A percentile compares a stretch with the other conserved stretches of the same genome.
Evolutionary conservation across 2,113 vertebrate species (phyloP).

Genomic region (Thryonomys swinderianus): DNA sequence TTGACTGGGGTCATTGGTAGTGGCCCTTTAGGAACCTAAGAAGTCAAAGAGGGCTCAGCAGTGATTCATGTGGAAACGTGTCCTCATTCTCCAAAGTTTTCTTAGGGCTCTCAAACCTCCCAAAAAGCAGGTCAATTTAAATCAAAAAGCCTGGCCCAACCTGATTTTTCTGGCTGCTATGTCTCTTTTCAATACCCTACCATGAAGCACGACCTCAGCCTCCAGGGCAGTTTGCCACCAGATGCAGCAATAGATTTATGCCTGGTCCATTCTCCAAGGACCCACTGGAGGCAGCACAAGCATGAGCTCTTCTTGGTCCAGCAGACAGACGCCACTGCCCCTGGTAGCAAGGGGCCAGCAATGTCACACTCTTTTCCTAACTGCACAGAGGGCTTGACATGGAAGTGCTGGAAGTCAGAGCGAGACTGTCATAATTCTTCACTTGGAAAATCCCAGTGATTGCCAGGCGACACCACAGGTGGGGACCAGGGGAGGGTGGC

Average conservation of each 20-base stretch:
- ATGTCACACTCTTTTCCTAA: neutral
- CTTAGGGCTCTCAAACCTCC: neutral
- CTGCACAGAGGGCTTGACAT: neutral
- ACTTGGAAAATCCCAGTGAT: neutral
- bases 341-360: neutral
- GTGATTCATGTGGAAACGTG: too few relatives aligned
- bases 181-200: neutral
- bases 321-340: neutral
- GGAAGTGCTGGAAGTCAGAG: neutral
- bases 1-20: neutral
- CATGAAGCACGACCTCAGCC: neutral
- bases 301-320: neutral
- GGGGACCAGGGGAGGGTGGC: accelerated
- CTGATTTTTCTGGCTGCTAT: neutral
- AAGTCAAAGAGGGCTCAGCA: neutral
- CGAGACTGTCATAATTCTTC: neutral
- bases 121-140: neutral
- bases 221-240: neutral
- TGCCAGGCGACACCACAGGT: neutral
- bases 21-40: neutral
- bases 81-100: neutral
- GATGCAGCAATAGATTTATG: neutral
- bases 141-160: neutral
- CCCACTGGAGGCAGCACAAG: neutral
- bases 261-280: neutral